Base-by-base conservation (phyloP, 30 jellyfish, hydroid and myxozoan species). In the Hydractinia echinata region DNA sequence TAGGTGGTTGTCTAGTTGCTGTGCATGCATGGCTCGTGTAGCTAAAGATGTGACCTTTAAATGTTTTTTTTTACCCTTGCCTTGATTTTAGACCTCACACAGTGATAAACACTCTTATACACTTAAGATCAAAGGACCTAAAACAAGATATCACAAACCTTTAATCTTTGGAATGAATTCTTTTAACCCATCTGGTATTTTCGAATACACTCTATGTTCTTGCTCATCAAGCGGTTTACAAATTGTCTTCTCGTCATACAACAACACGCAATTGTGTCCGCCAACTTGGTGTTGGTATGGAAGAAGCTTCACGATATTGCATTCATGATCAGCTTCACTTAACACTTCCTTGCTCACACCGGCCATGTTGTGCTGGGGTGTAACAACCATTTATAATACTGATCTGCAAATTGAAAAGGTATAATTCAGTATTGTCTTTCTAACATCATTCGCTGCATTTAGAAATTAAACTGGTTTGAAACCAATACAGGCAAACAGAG, bases 281-380 rank as follows among this genome's bases (percentile, higher is more conserved):
- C 96, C 88, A 49, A 92, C 96, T 77, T 92, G 96, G 74, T 82
- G 81, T 30, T 76, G 85, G 73, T 60, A 92, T 13, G 96, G 95
- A 10, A 61, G n/a, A 13, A 92, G 89, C 53, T 77, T 90, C 51
- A 91, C 95, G 78, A 80, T 80, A 1, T 66, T 54, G 53, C 73
- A 58, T 5, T 66, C 87, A 58, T 66, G 87, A n/a, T 64, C 72
- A 30, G 51, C 83, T 52, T 80, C 87, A 8, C 74, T 51, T 0
- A 14, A 21, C 10, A 53, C 76, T 20, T 50, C 76, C 15, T 10
- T 54, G 54, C 54, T 20, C 51, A 76, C 19, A 18, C 19, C 84
- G 54, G 19, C 76, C 73, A 72, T 72, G 50, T 64, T 30, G 44
- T 30, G 44, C 44, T 30, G 44, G 44, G 44, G 44, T 30, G 44